Conservation (phyloP, 2,888 invertebrate genomes). For the Drosophila anceps region DNA sequence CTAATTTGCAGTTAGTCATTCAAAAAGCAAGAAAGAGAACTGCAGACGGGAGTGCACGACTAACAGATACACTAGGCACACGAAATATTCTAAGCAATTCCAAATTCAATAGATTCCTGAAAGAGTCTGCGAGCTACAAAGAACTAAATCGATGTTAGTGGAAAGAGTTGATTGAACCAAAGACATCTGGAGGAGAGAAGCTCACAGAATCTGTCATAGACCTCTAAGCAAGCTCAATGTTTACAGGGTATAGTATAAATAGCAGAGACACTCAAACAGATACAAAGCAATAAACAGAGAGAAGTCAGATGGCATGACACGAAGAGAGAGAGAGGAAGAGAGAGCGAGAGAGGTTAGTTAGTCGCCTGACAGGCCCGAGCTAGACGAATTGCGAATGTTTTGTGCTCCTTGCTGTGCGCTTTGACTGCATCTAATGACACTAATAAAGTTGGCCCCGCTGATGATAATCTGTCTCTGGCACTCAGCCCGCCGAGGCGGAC, state of each 20-base stretch:
- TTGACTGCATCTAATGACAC: conserved; percentile 78
- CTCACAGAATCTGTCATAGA: neutral
- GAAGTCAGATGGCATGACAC: conserved; percentile 1
- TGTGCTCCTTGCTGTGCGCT: conserved; percentile 67
- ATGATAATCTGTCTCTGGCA: conserved; percentile 77
- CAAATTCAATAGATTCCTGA: neutral
- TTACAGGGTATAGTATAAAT: conserved; percentile 21
- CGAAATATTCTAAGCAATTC: no score
- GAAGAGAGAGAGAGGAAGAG: conserved; percentile 1
- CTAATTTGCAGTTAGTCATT: conserved; percentile 75
- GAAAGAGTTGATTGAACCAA: neutral
- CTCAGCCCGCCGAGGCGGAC: conserved; percentile 25
- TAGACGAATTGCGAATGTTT: conserved; percentile 46
- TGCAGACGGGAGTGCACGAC: neutral
- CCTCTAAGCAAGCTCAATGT: neutral
- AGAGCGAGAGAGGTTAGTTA: conserved; percentile 11
- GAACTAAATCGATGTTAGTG: neutral
- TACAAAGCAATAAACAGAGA: conserved; percentile 37
- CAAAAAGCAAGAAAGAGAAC: conserved; percentile 28
- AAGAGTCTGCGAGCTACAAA: neutral
- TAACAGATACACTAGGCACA: neutral
- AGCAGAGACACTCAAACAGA: conserved; percentile 33
- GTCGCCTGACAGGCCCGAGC: conserved; percentile 13
- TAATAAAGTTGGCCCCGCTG: conserved; percentile 76
- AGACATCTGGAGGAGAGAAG: neutral